Conservation (phyloP, 2,113 vertebrate species). For the Aplodontia rufa region DNA sequence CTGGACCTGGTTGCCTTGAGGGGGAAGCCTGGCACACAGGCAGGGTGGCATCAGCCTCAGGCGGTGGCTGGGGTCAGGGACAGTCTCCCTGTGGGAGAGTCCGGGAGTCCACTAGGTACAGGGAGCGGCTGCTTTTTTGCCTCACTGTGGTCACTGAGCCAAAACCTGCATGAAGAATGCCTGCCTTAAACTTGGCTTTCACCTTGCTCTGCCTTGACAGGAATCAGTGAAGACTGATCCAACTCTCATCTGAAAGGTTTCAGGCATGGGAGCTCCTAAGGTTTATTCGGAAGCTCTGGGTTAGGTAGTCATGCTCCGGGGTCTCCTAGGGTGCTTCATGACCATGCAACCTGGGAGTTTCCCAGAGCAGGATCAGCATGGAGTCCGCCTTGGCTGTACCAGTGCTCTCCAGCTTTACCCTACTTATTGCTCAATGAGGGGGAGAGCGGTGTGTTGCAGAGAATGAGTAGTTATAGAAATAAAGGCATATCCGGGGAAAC, state of each 20-base stretch:
- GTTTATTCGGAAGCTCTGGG: not conserved
- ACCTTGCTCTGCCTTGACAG: not conserved
- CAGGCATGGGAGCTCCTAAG: not conserved
- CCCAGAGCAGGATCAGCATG: not conserved
- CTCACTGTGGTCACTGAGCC: not conserved
- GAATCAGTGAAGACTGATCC: not conserved
- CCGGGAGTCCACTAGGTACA: not conserved
- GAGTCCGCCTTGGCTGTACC: too few species aligned
- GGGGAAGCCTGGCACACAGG: not conserved
- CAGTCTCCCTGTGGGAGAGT: not conserved
- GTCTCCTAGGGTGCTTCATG: not conserved
- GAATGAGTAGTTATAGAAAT: not conserved
- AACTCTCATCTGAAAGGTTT: not conserved
- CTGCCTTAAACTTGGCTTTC: not conserved
- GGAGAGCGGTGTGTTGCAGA: not conserved
- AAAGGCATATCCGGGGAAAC: not conserved
- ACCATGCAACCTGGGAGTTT: not conserved
- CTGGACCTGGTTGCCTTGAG: not conserved
- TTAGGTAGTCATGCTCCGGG: not conserved
- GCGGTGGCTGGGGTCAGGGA: not conserved
- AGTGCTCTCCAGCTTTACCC: not conserved
- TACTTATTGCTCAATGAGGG: not conserved
- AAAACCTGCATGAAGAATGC: not conserved
- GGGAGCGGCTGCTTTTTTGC: not conserved
- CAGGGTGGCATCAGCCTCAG: not conserved